Base-by-base conservation (phyloP, 2,113 vertebrate species). In the Cnemophilus loriae region DNA sequence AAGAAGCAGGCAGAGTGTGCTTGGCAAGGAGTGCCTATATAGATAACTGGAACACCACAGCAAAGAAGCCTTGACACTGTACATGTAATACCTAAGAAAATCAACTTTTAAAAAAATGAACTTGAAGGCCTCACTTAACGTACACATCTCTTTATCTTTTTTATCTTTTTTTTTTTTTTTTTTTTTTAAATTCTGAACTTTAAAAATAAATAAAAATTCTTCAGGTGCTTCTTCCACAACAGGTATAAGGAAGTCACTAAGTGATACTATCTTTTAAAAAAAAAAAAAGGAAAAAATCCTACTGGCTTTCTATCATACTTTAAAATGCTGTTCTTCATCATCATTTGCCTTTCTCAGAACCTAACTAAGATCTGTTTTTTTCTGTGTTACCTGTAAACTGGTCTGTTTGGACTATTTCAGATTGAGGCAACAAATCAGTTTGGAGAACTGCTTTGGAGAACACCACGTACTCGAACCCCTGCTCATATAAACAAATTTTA, bases 11-110 rank as follows among this genome's bases (percentile, higher is more conserved):
- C 10, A 60, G 14, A 85, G 13, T 19, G 28, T 57, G 11, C 74
- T 74, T 87, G 59, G 71, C 47, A 75, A 63, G 18, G 28, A 49
- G 16, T 14, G 16, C 24, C 10, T n/a, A n/a, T n/a, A n/a, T 30
- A 19, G 49, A 4, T 69, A 41, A 1, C 46, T 77, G 50, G 15
- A 46, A 57, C 0, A 0, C 42, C 37, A 30, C 23, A 70, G 47
- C 47, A 93, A 64, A 70, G 18, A 41, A 64, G 32, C 7, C 17
- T 28, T 56, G 28, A 19, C 17, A n/a, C 44, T 26, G 3, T 42
- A 50, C 6, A 0, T 27, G 20, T 65, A 49, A 20, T 47, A 42
- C 10, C 9, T 35, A n/a, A 61, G 44, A 52, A 71, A 73, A 80
- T 39, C 35, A 9, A 50, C 5, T 80, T 80, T 3, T 13, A 15